Evolutionary conservation across 1,140 invertebrate species (phyloP).

Genomic region (Neodiprion virginianus): DNA sequence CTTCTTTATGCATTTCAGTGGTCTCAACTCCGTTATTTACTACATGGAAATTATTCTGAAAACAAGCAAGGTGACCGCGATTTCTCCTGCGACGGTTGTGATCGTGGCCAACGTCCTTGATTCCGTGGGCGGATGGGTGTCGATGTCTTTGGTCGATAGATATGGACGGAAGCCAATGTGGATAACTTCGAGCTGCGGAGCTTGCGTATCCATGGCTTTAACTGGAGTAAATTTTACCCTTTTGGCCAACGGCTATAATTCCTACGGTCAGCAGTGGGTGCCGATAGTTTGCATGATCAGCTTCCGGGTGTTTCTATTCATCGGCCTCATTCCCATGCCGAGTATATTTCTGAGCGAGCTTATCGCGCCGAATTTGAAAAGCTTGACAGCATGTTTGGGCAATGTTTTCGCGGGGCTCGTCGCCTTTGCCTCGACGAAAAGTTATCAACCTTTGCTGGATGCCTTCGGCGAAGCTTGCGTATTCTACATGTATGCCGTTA

Average conservation of each 20-base stretch:
- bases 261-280: constrained; percentile 32
- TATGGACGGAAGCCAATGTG: constrained; percentile 41
- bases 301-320: constrained; percentile 37
- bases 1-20: constrained; percentile 37
- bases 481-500: constrained; percentile 32
- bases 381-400: constrained; percentile 42
- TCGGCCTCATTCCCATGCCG: constrained; percentile 37
- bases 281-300: constrained; percentile 39
- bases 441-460: constrained; percentile 36
- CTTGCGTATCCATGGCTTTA: constrained; percentile 32
- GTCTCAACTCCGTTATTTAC: constrained; percentile 41
- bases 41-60: constrained; percentile 47
- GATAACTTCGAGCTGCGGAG: constrained; percentile 33
- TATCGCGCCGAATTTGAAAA: constrained; percentile 48
- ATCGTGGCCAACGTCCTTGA: constrained; percentile 38
- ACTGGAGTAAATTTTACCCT: constrained; percentile 36
- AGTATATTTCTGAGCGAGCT: constrained; percentile 52
- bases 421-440: constrained; percentile 41
- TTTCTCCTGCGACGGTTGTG: constrained; percentile 40
- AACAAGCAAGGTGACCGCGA: constrained; percentile 35
- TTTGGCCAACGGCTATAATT: constrained; percentile 19
- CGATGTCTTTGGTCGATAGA: constrained; percentile 37
- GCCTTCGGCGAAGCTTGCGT: constrained; percentile 32
- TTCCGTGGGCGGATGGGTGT: constrained; percentile 30
- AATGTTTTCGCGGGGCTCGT: constrained; percentile 35